Evolutionary conservation across 2,888 invertebrate genomes (phyloP).

Genomic region (Clitarchus hookeri): DNA sequence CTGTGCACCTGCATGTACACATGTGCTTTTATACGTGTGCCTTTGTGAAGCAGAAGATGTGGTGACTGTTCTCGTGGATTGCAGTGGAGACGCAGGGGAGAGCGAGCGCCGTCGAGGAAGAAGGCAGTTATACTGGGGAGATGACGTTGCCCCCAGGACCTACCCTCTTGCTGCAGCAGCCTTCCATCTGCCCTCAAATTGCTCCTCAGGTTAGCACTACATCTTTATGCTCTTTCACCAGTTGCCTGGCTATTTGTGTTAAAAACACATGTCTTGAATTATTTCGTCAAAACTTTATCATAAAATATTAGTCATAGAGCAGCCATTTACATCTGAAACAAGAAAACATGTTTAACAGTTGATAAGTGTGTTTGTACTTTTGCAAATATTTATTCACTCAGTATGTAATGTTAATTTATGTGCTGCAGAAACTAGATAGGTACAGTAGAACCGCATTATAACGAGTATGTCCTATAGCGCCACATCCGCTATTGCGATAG

Average conservation of each 20-base stretch:
- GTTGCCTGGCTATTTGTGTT: neutral
- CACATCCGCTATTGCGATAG: no score
- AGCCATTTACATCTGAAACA: no score
- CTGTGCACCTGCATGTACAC: no score
- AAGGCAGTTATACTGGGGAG: neutral
- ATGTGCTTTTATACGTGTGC: no score
- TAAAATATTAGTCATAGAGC: neutral
- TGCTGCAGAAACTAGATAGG: no score
- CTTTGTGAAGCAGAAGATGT: no score
- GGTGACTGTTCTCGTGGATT: neutral
- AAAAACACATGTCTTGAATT: neutral
- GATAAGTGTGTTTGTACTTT: no score
- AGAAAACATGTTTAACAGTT: no score
- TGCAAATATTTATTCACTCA: no score
- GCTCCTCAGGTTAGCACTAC: constrained; percentile 4
- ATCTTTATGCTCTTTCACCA: neutral
- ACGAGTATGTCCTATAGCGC: no score
- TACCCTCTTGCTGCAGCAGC: neutral
- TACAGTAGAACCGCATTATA: no score
- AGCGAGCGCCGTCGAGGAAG: neutral
- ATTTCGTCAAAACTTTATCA: neutral
- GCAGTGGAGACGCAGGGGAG: neutral
- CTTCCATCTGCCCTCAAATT: neutral
- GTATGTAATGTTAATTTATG: no score
- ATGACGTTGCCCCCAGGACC: neutral